A percentile compares a stretch with the other conserved stretches of the same genome.
phyloP scores from a whole-genome alignment of 1,140 invertebrate genomes.

The Trissolcus basalis region DNA sequence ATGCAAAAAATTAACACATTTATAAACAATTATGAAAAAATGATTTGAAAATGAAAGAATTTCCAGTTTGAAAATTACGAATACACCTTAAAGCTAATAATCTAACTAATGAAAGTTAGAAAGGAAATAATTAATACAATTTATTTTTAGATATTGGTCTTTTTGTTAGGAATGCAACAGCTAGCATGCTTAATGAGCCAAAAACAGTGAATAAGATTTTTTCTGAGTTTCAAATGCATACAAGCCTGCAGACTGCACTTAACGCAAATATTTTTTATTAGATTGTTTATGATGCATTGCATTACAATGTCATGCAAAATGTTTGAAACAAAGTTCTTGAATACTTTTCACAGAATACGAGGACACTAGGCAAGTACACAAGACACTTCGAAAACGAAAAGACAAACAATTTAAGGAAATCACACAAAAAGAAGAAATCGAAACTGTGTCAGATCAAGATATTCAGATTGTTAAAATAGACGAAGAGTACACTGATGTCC shows the following conservation, averaged over 20 bases:
- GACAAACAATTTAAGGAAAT: slow-evolving; percentile 69
- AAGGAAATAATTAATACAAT: too few species aligned
- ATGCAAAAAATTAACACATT: too few species aligned
- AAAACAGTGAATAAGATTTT: too few species aligned
- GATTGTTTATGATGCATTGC: slow-evolving; percentile 1
- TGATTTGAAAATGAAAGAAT: too few species aligned
- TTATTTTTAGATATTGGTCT: too few species aligned
- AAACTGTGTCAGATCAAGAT: slow-evolving; percentile 68
- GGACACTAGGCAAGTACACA: slow-evolving; percentile 75
- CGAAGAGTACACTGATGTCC: slow-evolving; percentile 40
- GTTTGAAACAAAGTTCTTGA: slow-evolving; percentile 72
- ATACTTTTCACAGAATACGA: slow-evolving; percentile 78
- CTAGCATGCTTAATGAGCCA: background rate
- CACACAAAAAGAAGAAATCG: slow-evolving; percentile 65
- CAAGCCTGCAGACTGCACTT: too few species aligned
- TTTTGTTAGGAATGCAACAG: background rate
- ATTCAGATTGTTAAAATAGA: slow-evolving; percentile 66
- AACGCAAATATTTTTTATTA: background rate
- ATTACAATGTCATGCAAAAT: slow-evolving; percentile 41
- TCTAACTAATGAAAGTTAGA: too few species aligned
- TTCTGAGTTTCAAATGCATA: too few species aligned
- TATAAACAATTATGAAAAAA: too few species aligned
- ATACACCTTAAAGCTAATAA: too few species aligned
- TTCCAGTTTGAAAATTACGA: too few species aligned
- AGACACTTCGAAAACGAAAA: slow-evolving; percentile 73